These are phyloP conservation scores for Enteromius thamalakanensis DNA, from an alignment of 2,797 vertebrate species.

Conservation along the genomic window DNA sequence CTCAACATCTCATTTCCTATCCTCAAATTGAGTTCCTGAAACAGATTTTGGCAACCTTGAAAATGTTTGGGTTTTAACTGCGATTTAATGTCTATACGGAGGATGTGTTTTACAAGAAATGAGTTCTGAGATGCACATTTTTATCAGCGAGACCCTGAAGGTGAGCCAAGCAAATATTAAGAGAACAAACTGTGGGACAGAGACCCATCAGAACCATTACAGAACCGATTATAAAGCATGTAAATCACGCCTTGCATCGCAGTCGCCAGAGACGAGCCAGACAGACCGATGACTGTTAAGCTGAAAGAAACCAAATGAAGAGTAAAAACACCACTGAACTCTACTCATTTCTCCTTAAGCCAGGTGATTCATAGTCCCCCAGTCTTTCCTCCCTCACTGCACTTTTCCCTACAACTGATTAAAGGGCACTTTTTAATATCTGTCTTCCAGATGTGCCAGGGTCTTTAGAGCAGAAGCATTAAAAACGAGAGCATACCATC, in stretches of 20 bases:
- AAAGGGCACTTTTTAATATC: constrained; percentile 67
- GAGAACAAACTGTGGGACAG: constrained; percentile 48
- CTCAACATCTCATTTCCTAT: background rate
- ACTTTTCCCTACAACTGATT: constrained; percentile 67
- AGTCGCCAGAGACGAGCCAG: constrained; percentile 40
- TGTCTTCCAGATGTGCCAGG: constrained; percentile 60
- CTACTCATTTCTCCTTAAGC: constrained; percentile 8
- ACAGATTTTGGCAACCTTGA: constrained; percentile 30
- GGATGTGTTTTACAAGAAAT: constrained; percentile 33
- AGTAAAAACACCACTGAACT: constrained; percentile 37
- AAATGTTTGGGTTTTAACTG: constrained; percentile 21
- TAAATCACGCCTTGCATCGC: constrained; percentile 53
- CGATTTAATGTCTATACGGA: constrained; percentile 22
- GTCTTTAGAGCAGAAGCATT: constrained; percentile 70
- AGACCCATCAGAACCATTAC: constrained; percentile 42
- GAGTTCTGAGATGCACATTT: constrained; percentile 20
- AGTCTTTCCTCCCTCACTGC: constrained; percentile 61
- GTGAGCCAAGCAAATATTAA: constrained; percentile 42
- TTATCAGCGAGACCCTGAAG: constrained; percentile 32
- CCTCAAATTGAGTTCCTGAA: background rate
- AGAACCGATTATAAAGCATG: constrained; percentile 35
- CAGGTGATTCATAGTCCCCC: constrained; percentile 64
- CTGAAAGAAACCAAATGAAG: constrained; percentile 54
- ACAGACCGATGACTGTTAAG: constrained; percentile 54
- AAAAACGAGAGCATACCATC: constrained; percentile 53